Base-by-base conservation (phyloP, 1,140 invertebrate genomes). In the Trichonephila clavipes region DNA sequence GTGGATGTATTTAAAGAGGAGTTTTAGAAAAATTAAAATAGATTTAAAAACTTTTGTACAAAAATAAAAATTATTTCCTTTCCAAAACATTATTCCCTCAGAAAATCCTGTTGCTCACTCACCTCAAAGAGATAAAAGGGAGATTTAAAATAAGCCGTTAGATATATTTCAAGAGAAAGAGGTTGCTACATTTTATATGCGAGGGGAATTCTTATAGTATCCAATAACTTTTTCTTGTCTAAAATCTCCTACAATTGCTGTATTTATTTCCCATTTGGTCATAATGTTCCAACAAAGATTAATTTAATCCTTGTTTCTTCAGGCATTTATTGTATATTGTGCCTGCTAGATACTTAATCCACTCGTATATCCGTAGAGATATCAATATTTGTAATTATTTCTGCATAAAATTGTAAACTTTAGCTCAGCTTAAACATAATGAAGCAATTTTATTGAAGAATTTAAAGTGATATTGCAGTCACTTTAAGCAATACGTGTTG, bases 251-350 rank as follows among this genome's bases (percentile, higher is more conserved):
- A 77, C 40, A 77, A 40, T 77, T 77, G 28, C 34, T 3, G 72
- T 77, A 77, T 28, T 28, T 28, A 77, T 28, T 69, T 77, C 18
- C 18, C 72, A 77, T 77, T 77, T 34, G 28, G 72, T 77, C 72
- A 28, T 77, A 77, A 77, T 77, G 72, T 77, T 40, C 72, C 40
- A 77, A 77, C 72, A 40, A 77, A 77, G 72, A 77, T 77, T 77
- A 77, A 28, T 77, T 34, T 77, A 77, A 77, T 77, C 72, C 72
- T 77, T 4, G 72, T 28, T 40, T 77, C 72, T 77, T 77, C 28
- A 34, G 28, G 72, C 28, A 40, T 77, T 77, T 77, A 40, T 77
- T 77, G 72, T 40, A 6, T 28, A 34, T 19, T 77, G 72, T 34
- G 72, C 72, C 18, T 40, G 72, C 34, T 77, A 77, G 72, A 77